Percentiles rank a stretch among this genome's conserved stretches.
phyloP scores from a whole-genome alignment of 2,888 invertebrate genomes.

The Cryptophagus acutangulus region DNA sequence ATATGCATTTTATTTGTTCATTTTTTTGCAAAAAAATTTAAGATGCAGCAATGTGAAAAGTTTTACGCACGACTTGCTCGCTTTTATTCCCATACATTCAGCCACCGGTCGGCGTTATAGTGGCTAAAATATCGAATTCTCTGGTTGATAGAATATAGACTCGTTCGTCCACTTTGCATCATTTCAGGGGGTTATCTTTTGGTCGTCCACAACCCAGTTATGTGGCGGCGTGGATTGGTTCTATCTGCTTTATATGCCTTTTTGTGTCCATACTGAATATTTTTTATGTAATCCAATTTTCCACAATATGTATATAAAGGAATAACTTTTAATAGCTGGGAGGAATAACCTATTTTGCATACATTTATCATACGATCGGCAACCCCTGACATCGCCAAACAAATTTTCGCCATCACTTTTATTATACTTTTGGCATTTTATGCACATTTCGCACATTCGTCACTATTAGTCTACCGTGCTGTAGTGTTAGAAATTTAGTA shows the following conservation, averaged over 20 bases:
- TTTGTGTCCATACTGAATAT: neutral
- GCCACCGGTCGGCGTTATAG: conserved; percentile 3
- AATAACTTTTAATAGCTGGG: too few relatives aligned
- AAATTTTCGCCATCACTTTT: too few relatives aligned
- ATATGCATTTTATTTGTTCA: too few relatives aligned
- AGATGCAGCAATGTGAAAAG: conserved; percentile 2
- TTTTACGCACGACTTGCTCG: conserved; percentile 3
- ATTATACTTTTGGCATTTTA: too few relatives aligned
- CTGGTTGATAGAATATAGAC: conserved; percentile 6
- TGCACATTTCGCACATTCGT: too few relatives aligned
- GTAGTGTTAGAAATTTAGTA: too few relatives aligned
- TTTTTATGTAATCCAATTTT: conserved; percentile 1
- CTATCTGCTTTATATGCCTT: neutral
- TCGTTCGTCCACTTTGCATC: conserved; percentile 7
- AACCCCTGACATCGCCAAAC: too few relatives aligned
- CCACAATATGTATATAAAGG: conserved; percentile 3
- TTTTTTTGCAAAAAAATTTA: conserved; percentile 1
- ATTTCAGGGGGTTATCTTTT: conserved; percentile 6
- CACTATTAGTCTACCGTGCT: too few relatives aligned
- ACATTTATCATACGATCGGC: too few relatives aligned
- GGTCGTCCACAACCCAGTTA: conserved; percentile 2
- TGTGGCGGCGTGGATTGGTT: neutral
- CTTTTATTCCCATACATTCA: conserved; percentile 1
- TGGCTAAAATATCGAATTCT: conserved; percentile 8
- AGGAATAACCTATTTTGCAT: too few relatives aligned